Base-by-base conservation (phyloP, 2,888 invertebrate genomes). In the Sphaerophoria taeniata region DNA sequence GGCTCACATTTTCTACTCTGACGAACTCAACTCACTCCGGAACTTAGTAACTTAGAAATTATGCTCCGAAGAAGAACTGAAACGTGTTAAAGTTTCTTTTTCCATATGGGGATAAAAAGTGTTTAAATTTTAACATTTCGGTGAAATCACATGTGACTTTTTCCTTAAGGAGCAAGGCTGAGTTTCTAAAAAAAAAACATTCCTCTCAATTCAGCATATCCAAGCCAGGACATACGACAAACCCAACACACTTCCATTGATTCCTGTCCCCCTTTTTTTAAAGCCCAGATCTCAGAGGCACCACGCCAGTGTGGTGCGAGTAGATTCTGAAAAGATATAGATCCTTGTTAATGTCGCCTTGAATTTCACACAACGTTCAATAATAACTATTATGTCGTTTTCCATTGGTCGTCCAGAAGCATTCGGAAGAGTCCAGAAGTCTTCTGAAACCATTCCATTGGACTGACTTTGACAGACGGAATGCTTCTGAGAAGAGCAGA, bases 261-360 rank as follows among this genome's bases (percentile, higher is more conserved):
- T 43, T 43, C 12, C 43, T 24, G 24, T 24, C 24, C 24, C 24
- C 24, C 24, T 24, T 1, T 24, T 24, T 24, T 24, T 24, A 24
- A 24, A 24, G 24, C 24, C 24, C 2, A 24, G 24, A 24, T 24
- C 24, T 1, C 9, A 43, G 39, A 43, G 31, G 0, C 24, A 5
- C 39, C 11, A 14, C 33, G 45, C 61, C 56, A 16, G 55, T 36
- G 47, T 14, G 11, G 43, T 3, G 39, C 6, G 7, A 39, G 1
- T 11, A 60, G 31, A 51, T 36, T 31, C 33, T 31, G 24, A 74
- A 58, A 43, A 65, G 47, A 74, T 84, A 65, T 84, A 65, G 47
- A 74, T 84, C 79, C 83, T 75, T 84, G 71, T 79, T 58, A 75
- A 67, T 71, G 61, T 79, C 71, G 80, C 75, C 67, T 84, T 79